A percentile compares a stretch with the other conserved stretches of the same genome.
phyloP scores from a whole-genome alignment of 2,113 vertebrate genomes.

The Polyodon spathula region DNA sequence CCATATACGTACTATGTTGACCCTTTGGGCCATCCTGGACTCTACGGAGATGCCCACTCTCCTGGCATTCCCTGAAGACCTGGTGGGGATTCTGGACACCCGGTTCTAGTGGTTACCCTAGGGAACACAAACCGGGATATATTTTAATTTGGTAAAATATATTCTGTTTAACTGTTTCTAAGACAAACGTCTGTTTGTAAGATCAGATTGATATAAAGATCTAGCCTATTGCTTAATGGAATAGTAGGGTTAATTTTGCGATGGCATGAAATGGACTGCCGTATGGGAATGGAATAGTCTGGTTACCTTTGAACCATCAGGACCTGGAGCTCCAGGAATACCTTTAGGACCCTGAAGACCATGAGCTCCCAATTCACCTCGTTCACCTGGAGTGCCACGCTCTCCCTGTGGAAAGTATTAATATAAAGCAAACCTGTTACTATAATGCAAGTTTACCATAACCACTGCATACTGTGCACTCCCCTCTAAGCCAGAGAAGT shows the following conservation, averaged over 20 bases:
- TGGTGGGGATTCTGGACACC: too few species aligned
- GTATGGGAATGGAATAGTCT: too few species aligned
- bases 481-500: too few species aligned
- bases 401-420: conserved; percentile 65
- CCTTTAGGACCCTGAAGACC: conserved; percentile 86
- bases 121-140: conserved; percentile 17
- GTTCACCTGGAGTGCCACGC: conserved; percentile 89
- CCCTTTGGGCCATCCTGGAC: conserved; percentile 95
- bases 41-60: conserved; percentile 92
- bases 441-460: too few species aligned
- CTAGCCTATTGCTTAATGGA: too few species aligned
- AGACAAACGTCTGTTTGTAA: too few species aligned
- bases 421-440: background rate
- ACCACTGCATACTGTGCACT: too few species aligned
- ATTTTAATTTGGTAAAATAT: background rate
- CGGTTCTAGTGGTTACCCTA: conserved; percentile 91
- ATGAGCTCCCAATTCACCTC: conserved; percentile 78
- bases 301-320: conserved; percentile 87
- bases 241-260: too few species aligned
- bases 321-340: conserved; percentile 87
- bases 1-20: conserved; percentile 72
- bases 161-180: background rate
- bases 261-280: too few species aligned
- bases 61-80: conserved; percentile 98
- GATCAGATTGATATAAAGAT: too few species aligned